phyloP scores from a whole-genome alignment of 2,113 vertebrate species.

The Tapirus terrestris region DNA sequence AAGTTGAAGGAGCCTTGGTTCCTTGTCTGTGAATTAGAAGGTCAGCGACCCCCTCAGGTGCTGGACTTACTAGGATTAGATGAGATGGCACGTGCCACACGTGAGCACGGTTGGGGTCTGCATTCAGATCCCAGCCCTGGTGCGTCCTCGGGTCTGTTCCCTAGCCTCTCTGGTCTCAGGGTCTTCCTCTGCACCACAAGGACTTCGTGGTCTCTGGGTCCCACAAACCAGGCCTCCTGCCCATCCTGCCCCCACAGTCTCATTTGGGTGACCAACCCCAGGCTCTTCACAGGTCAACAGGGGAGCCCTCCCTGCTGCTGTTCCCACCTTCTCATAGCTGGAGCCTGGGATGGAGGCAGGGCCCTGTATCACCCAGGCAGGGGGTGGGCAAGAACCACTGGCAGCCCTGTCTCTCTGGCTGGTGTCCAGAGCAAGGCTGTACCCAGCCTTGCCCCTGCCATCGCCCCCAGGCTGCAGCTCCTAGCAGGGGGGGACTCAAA shows the following conservation, averaged over 20 bases:
- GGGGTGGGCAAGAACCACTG: neutral
- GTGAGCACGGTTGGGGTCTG: neutral
- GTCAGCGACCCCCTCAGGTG: neutral
- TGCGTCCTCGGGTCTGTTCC: neutral
- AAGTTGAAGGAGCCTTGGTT: neutral
- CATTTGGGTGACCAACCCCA: neutral
- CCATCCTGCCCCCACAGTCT: neutral
- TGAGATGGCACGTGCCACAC: accelerated
- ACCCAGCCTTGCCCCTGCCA: neutral
- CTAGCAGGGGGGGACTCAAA: neutral
- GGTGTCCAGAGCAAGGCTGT: too few relatives aligned
- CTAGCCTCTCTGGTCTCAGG: neutral
- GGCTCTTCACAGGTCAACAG: neutral
- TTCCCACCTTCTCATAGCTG: neutral
- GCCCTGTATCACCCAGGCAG: neutral
- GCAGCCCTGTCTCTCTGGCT: neutral
- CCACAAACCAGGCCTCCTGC: neutral
- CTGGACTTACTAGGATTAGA: neutral
- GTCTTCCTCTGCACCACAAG: neutral
- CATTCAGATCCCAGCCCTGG: neutral
- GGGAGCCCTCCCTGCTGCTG: neutral
- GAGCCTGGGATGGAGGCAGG: neutral
- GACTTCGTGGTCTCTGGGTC: neutral
- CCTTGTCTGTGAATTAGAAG: neutral
- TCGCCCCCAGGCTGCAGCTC: neutral